phyloP scores from a whole-genome alignment of 2,888 invertebrate species.

The Brachypterus glaber region DNA sequence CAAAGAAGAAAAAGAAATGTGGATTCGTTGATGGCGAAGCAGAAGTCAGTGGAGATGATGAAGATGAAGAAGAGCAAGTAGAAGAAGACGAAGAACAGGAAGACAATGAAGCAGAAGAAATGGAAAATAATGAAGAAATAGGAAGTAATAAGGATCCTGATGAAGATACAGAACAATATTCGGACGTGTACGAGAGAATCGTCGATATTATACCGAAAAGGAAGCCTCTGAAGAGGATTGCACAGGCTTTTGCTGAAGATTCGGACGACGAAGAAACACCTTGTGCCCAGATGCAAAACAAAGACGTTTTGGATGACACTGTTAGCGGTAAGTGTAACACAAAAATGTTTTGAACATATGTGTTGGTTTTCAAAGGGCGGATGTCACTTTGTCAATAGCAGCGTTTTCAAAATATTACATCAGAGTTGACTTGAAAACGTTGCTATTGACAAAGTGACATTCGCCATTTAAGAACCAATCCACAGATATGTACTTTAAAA shows the following conservation, averaged over 20 bases:
- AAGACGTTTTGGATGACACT: constrained; percentile 15
- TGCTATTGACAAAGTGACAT: too few species aligned
- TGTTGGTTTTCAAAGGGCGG: constrained; percentile 5
- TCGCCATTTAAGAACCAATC: too few species aligned
- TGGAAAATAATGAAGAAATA: constrained; percentile 21
- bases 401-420: too few species aligned
- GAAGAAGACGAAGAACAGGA: constrained; percentile 27
- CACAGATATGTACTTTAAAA: too few species aligned
- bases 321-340: constrained; percentile 16
- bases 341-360: constrained; percentile 2
- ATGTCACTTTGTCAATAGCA: too few species aligned
- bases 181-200: constrained; percentile 5
- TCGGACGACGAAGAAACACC: constrained; percentile 35
- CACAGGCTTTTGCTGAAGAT: constrained; percentile 31
- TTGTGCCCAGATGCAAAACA: constrained; percentile 3
- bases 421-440: too few species aligned
- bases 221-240: constrained; percentile 31
- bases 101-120: constrained; percentile 22
- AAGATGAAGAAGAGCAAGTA: constrained; percentile 29
- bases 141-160: constrained; percentile 14
- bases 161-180: constrained; percentile 14
- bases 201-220: constrained; percentile 18
- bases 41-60: constrained; percentile 19
- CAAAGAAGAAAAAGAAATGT: constrained; percentile 26
- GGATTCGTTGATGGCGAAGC: constrained; percentile 35